phyloP scores from a whole-genome alignment of 2,797 vertebrate species.

The Parambassis ranga region DNA sequence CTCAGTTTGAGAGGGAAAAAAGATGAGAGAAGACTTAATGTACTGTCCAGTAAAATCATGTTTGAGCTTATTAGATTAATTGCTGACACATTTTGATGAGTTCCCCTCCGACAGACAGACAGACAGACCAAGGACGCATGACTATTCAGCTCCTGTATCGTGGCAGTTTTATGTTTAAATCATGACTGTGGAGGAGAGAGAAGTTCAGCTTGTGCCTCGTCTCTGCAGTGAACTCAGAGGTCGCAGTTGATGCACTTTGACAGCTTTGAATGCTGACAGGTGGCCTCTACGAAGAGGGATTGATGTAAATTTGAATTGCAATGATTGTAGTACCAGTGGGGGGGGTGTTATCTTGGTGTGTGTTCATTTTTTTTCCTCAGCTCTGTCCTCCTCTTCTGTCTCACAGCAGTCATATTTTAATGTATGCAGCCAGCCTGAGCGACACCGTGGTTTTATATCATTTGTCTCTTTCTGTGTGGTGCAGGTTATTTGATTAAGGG shows the following conservation, averaged over 20 bases:
- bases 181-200: constrained; percentile 28
- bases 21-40: constrained; percentile 32
- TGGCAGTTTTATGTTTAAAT: constrained; percentile 62
- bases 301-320: constrained; percentile 15
- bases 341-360: constrained; percentile 2
- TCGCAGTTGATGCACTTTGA: constrained; percentile 25
- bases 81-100: constrained; percentile 59
- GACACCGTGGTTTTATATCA: constrained; percentile 7
- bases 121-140: constrained; percentile 26
- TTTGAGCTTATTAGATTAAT: constrained; percentile 64
- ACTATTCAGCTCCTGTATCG: constrained; percentile 50
- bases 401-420: constrained; percentile 7
- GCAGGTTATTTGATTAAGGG: constrained; percentile 25
- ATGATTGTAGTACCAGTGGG: neutral
- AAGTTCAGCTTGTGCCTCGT: constrained; percentile 9
- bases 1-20: constrained; percentile 13
- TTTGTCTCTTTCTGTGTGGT: constrained; percentile 12
- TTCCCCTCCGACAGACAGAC: constrained; percentile 18
- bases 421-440: constrained; percentile 5
- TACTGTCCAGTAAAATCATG: constrained; percentile 58
- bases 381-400: neutral
- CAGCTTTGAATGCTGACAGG: neutral
- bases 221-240: constrained; percentile 10
- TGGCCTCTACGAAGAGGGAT: neutral
- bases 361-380: neutral